These are phyloP conservation scores for Griposia aprilina DNA, from an alignment of 2,888 invertebrate genomes.

Conservation along the genomic window DNA sequence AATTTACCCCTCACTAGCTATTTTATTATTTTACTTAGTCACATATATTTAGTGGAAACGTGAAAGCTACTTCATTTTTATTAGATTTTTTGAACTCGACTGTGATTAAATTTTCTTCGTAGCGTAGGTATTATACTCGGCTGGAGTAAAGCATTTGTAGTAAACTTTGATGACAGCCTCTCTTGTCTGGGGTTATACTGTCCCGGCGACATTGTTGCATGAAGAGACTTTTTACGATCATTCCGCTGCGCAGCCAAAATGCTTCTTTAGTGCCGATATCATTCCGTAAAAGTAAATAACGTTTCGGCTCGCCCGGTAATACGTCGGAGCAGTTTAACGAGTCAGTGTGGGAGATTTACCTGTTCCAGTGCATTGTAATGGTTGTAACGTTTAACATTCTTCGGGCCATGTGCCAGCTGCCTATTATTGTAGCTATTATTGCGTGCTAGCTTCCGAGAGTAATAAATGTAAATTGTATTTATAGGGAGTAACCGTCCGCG, in stretches of 20 bases:
- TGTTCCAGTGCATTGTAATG: slow-evolving; percentile 42
- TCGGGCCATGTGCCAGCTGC: slow-evolving; percentile 45
- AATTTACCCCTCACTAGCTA: slow-evolving; percentile 76
- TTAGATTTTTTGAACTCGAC: slow-evolving; percentile 57
- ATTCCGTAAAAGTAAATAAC: slow-evolving; percentile 74
- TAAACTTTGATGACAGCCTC: slow-evolving; percentile 62
- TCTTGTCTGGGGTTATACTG: slow-evolving; percentile 66
- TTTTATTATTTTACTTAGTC: slow-evolving; percentile 60
- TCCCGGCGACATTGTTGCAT: slow-evolving; percentile 71
- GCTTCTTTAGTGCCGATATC: slow-evolving; percentile 74
- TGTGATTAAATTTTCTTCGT: slow-evolving; percentile 61
- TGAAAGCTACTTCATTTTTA: slow-evolving; percentile 59
- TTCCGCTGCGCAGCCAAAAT: slow-evolving; percentile 71
- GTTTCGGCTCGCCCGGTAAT: slow-evolving; percentile 67
- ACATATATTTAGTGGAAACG: slow-evolving; percentile 57
- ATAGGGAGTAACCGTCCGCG: slow-evolving; percentile 81
- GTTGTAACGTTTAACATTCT: slow-evolving; percentile 56
- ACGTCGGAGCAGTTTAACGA: slow-evolving; percentile 46
- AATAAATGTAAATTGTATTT: slow-evolving; percentile 87
- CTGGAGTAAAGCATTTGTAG: slow-evolving; percentile 62
- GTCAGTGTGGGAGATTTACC: slow-evolving; percentile 36
- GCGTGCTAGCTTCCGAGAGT: slow-evolving; percentile 71
- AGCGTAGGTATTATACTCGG: slow-evolving; percentile 49
- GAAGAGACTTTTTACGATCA: slow-evolving; percentile 77
- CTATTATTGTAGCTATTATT: slow-evolving; percentile 71